Conservation (phyloP, 2,797 vertebrate genomes). For the Catharus ustulatus region DNA sequence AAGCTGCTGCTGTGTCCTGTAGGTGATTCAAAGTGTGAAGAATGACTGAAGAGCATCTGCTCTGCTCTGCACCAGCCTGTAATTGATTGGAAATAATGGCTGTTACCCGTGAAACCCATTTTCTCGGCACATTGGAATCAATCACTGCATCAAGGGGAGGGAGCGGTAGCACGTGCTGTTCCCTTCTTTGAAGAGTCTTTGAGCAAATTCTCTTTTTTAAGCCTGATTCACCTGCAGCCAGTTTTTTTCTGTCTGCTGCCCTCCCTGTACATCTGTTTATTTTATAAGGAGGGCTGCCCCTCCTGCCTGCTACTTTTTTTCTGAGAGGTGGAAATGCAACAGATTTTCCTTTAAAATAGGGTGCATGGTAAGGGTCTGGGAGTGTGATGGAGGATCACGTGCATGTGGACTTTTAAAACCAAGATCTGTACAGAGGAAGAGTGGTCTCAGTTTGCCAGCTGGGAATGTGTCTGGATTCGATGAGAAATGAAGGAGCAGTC, state of each 20-base stretch:
- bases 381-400: background rate
- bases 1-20: background rate
- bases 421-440: background rate
- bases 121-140: background rate
- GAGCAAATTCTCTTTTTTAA: background rate
- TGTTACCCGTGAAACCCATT: slow-evolving; percentile 19
- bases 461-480: background rate
- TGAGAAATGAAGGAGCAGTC: background rate
- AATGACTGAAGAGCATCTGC: slow-evolving; percentile 39
- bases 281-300: background rate
- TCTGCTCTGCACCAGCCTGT: background rate
- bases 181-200: background rate
- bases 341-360: background rate
- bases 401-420: background rate
- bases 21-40: slow-evolving; percentile 2
- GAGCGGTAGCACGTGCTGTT: background rate
- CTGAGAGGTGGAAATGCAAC: fast-evolving
- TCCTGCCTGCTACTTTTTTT: background rate
- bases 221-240: background rate
- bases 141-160: background rate
- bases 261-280: background rate
- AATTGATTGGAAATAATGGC: slow-evolving; percentile 34
- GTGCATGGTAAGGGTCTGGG: background rate
- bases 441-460: background rate
- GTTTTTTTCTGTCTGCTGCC: background rate